A percentile compares a stretch with the other conserved stretches of the same genome.
These are phyloP conservation scores for Dryobota labecula DNA, from an alignment of 2,888 invertebrate species.

Conservation along the genomic window DNA sequence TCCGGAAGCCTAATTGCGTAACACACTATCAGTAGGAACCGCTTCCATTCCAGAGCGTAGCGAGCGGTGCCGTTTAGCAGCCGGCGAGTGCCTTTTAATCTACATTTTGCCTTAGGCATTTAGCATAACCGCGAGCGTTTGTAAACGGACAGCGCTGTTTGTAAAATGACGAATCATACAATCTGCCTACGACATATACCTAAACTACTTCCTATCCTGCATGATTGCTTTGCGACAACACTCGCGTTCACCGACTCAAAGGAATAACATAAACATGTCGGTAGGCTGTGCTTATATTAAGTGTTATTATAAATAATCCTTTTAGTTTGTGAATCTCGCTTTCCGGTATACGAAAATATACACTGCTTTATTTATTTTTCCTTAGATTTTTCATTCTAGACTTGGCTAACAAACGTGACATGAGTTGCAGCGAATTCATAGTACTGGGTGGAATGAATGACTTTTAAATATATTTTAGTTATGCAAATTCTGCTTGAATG, in stretches of 20 bases:
- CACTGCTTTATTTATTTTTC: slow-evolving; percentile 29
- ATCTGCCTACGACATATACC: too few relatives aligned
- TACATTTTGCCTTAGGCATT: too few relatives aligned
- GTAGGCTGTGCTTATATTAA: neutral
- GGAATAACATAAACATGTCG: neutral
- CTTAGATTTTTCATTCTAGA: slow-evolving; percentile 32
- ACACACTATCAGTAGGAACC: too few relatives aligned
- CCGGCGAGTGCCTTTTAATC: too few relatives aligned
- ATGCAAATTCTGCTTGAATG: slow-evolving; percentile 21
- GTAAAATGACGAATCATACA: too few relatives aligned
- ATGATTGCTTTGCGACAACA: slow-evolving; percentile 21
- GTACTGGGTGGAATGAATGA: slow-evolving; percentile 10
- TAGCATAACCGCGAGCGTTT: too few relatives aligned
- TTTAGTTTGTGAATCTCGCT: neutral
- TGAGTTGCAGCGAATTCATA: slow-evolving; percentile 23
- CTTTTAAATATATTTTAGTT: neutral
- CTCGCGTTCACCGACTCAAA: neutral
- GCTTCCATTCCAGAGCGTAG: too few relatives aligned
- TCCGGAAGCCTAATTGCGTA: too few relatives aligned
- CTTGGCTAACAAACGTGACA: slow-evolving; percentile 29
- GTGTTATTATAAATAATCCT: too few relatives aligned
- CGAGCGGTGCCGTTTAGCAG: too few relatives aligned
- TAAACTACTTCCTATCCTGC: neutral
- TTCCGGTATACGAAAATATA: slow-evolving; percentile 8
- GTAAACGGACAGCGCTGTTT: too few relatives aligned